Evolutionary conservation across 2,888 invertebrate species (phyloP).

Genomic region (Conchocele bisecta): DNA sequence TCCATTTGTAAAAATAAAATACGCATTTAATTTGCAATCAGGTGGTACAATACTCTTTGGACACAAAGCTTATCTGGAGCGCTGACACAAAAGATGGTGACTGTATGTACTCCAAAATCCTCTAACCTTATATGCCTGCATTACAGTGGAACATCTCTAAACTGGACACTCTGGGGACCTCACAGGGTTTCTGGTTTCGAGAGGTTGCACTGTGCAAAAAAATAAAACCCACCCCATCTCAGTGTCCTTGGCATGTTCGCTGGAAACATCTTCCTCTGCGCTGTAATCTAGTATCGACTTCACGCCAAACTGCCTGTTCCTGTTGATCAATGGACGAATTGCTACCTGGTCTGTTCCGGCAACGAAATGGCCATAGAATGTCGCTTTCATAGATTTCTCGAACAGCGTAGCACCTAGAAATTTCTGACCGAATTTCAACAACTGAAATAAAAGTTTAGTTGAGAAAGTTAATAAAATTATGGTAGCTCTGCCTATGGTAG

Average conservation of each 20-base stretch:
- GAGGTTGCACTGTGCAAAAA: neutral
- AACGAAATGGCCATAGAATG: constrained; percentile 99
- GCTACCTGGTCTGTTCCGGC: constrained; percentile 95
- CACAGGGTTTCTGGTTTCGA: too few relatives aligned
- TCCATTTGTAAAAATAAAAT: too few relatives aligned
- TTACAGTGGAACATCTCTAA: too few relatives aligned
- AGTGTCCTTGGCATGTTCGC: constrained; percentile 96
- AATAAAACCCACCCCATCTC: constrained; percentile 92
- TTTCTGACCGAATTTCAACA: constrained; percentile 88
- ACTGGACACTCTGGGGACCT: too few relatives aligned
- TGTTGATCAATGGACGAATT: constrained; percentile 84
- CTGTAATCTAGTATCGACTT: constrained; percentile 99
- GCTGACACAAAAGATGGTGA: neutral
- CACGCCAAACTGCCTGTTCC: constrained; percentile 95
- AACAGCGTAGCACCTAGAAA: constrained; percentile 93
- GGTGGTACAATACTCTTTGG: too few relatives aligned
- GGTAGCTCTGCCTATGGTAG: too few relatives aligned
- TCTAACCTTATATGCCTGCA: neutral
- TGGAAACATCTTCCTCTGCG: constrained; percentile 94
- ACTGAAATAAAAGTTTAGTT: constrained; percentile 61
- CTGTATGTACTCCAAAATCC: neutral
- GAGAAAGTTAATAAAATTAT: too few relatives aligned
- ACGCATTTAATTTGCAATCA: too few relatives aligned
- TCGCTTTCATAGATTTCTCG: constrained; percentile 92
- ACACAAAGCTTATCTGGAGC: too few relatives aligned